Evolutionary conservation across 2,113 vertebrate genomes (phyloP), one percentile per base, ranked within the genome.

Genomic region (Heliornis fulica): DNA sequence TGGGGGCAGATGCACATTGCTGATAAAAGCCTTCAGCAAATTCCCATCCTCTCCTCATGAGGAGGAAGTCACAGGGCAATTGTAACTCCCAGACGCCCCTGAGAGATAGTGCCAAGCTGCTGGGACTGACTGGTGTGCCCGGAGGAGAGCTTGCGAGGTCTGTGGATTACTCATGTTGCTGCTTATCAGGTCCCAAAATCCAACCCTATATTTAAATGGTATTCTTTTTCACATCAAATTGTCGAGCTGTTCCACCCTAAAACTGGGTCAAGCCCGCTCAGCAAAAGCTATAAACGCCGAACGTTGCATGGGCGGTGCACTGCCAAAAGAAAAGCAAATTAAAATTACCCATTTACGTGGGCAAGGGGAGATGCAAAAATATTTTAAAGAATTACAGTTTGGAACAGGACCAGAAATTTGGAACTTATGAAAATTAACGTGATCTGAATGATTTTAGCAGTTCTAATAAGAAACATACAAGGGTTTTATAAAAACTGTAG

Each of bases 11-110:
- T 97, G 96, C 45, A 68, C 3, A n/a, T 21, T 53, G 90, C 94
- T 96, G 96, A 96, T 94, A 96, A 96, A 96, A 87, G 20, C 76
- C 93, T 90, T 26, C 90, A 93, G 94, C 92, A 57, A 95, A 97
- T 96, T 96, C 96, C 94, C 95, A 90, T 93, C 90, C 94, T 86
- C 92, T 96, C 85, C 96, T 86, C 4, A 1, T 3, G 12, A 94
- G 90, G 72, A 97, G 96, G 95, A 97, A 97, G 96, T 90, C 28
- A 1, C 75, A 64, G 87, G 82, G 93, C 8, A 89, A 86, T 86
- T 70, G 75, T 74, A 38, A 29, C 51, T 95, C 95, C 56, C 56
- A 22, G 89, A 50, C 32, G 4, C 78, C 63, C 81, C 0, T n/a
- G 0, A 48, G 82, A 87, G 95, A 96, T 87, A 91, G 77, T 23